Conservation (phyloP, 2,113 vertebrate genomes). For the Aspiorhynchus laticeps region DNA sequence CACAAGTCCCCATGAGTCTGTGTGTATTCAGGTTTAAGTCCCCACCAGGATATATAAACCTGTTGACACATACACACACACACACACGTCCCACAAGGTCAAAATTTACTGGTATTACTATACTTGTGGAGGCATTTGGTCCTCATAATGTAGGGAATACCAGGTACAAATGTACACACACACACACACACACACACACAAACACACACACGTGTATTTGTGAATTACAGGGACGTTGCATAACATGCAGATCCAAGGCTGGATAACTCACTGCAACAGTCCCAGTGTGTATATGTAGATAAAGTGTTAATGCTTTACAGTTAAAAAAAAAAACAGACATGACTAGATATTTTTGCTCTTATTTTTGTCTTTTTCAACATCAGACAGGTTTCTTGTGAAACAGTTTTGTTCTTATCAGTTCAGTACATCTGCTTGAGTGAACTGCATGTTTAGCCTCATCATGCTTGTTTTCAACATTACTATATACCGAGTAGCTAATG, state of each 20-base stretch:
- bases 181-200: too few relatives aligned
- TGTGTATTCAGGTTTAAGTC: too few relatives aligned
- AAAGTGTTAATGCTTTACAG: slow-evolving; percentile 2
- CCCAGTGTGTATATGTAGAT: not conserved
- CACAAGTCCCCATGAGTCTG: too few relatives aligned
- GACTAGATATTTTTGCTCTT: not conserved
- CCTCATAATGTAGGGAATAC: too few relatives aligned
- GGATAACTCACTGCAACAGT: not conserved
- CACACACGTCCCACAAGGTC: too few relatives aligned
- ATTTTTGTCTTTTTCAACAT: slow-evolving; percentile 7
- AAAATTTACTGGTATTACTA: too few relatives aligned
- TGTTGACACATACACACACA: too few relatives aligned
- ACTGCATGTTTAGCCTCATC: not conserved
- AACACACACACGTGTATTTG: too few relatives aligned
- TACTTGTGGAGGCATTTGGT: too few relatives aligned
- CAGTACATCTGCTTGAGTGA: not conserved
- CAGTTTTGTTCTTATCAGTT: slow-evolving; percentile 8
- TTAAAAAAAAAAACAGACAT: slow-evolving; percentile 1
- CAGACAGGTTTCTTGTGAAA: slow-evolving; percentile 17
- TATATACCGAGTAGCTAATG: not conserved
- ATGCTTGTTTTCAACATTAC: not conserved
- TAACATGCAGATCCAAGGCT: not conserved
- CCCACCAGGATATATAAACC: too few relatives aligned
- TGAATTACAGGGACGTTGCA: too few relatives aligned
- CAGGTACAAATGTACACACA: too few relatives aligned